Percentiles rank a stretch among this genome's conserved stretches.
These are phyloP conservation scores for Eolophus roseicapilla DNA, from an alignment of 2,113 vertebrate species.

Conservation along the genomic window DNA sequence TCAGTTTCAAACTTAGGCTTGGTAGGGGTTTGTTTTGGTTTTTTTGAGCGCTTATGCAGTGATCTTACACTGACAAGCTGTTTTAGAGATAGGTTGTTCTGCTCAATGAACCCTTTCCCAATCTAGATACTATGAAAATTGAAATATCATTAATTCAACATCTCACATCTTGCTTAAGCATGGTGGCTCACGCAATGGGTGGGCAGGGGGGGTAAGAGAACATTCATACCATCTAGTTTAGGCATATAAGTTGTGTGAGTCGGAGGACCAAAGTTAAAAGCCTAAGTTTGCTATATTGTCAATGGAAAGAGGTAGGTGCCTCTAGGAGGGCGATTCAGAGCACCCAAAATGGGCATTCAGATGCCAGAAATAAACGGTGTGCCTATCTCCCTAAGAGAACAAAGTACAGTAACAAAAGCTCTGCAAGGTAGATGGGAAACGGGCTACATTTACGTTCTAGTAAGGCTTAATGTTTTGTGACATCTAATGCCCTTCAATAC, in stretches of 20 bases:
- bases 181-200: not conserved
- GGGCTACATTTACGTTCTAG: constrained; percentile 20
- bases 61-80: not conserved
- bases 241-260: constrained; percentile 35
- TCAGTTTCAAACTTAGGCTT: not conserved
- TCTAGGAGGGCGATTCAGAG: constrained; percentile 44
- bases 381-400: constrained; percentile 51
- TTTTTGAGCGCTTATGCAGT: not conserved
- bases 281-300: constrained; percentile 31
- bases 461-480: constrained; percentile 43
- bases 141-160: not conserved
- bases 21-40: not conserved
- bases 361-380: constrained; percentile 31
- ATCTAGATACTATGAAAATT: not conserved
- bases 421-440: constrained; percentile 21
- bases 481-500: constrained; percentile 41
- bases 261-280: not conserved
- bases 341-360: constrained; percentile 51
- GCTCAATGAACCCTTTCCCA: not conserved
- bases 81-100: not conserved
- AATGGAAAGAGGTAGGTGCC: constrained; percentile 68
- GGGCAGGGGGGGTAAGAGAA: constrained; percentile 14
- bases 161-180: constrained; percentile 15
- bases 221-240: constrained; percentile 63
- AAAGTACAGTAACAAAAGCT: constrained; percentile 1